Conservation (phyloP, 2,113 vertebrate genomes). For the Donacobius atricapilla region DNA sequence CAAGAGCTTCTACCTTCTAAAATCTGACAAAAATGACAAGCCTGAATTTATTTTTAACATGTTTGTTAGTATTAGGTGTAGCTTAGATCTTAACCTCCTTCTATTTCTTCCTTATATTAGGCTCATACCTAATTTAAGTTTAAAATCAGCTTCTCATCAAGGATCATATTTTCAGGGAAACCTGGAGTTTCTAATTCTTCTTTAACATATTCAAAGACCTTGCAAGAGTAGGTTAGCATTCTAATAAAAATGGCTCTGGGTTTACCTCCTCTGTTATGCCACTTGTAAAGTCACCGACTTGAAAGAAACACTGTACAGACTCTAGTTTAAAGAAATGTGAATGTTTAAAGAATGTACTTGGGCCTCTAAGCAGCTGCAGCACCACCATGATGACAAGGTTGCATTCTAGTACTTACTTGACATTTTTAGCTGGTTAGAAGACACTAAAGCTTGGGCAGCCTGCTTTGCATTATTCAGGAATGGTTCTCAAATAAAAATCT, state of each 20-base stretch:
- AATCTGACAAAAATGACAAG: neutral
- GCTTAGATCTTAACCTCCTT: neutral
- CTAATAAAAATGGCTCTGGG: neutral
- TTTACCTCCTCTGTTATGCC: neutral
- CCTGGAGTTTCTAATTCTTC: neutral
- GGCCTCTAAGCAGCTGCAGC: neutral
- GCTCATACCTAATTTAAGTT: neutral
- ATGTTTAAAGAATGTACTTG: neutral
- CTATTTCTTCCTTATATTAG: neutral
- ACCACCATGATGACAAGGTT: rapidly evolving
- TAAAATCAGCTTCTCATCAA: neutral
- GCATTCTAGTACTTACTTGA: neutral
- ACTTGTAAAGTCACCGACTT: neutral
- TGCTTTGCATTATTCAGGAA: neutral
- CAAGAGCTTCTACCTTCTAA: neutral
- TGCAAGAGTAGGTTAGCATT: neutral
- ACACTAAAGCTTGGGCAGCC: neutral
- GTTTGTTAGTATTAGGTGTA: neutral
- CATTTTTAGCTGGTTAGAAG: neutral
- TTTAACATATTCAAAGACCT: neutral
- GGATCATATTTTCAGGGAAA: neutral
- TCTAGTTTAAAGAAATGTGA: neutral
- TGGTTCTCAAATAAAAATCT: neutral
- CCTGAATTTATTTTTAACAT: neutral
- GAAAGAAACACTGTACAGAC: neutral